phyloP scores from a whole-genome alignment of 2,113 vertebrate genomes.

The Zosterops lateralis region DNA sequence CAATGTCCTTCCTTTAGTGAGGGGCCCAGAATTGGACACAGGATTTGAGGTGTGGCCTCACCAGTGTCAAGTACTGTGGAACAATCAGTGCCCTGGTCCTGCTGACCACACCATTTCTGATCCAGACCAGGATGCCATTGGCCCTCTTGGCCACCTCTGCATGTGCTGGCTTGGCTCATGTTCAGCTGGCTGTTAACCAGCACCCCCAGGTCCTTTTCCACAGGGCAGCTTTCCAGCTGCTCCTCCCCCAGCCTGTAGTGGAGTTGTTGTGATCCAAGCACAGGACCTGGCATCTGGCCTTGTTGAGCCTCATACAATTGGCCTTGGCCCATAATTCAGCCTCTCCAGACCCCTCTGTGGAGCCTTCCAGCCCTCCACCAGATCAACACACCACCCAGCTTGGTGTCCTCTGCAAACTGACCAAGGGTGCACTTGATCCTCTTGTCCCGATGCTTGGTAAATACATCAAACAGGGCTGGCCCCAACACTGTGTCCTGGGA shows the following conservation, averaged over 20 bases:
- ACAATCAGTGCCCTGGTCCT: rapidly evolving
- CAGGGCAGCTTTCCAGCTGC: neutral
- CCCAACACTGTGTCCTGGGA: neutral
- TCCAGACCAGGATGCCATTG: rapidly evolving
- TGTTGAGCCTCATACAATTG: neutral
- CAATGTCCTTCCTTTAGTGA: neutral
- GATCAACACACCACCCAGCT: neutral
- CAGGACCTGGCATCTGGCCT: neutral
- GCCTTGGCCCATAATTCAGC: neutral
- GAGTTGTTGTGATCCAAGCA: neutral
- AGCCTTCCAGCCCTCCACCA: neutral
- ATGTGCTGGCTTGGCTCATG: neutral
- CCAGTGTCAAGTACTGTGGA: rapidly evolving
- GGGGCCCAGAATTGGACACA: neutral
- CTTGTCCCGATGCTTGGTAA: rapidly evolving
- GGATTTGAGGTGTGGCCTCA: rapidly evolving
- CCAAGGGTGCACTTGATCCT: neutral
- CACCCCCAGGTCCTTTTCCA: neutral
- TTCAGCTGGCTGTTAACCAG: neutral
- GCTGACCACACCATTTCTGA: neutral
- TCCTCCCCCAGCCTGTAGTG: neutral
- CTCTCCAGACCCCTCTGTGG: neutral
- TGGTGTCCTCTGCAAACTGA: neutral
- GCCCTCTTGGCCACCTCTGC: neutral
- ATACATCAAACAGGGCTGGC: neutral